Percentiles rank a stretch among this genome's conserved stretches.
Evolutionary conservation across 2,888 invertebrate species (phyloP).

Genomic region (Allophyes oxyacanthae): DNA sequence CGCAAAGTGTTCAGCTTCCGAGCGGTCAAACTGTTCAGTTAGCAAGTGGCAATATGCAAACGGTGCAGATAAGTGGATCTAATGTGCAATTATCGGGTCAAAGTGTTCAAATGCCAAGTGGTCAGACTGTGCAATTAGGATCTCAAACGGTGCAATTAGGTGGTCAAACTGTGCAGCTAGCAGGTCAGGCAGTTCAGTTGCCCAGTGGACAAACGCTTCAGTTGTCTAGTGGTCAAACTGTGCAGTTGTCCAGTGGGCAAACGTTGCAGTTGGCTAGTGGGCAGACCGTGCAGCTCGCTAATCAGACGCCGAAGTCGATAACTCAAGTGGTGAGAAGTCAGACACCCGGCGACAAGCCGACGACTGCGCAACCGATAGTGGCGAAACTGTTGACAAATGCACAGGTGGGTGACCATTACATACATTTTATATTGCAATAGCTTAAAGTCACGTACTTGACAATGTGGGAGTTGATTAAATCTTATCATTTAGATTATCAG

Average conservation of each 20-base stretch:
- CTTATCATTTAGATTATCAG: slow-evolving; percentile 8
- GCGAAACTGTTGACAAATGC: slow-evolving; percentile 93
- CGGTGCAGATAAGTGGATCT: slow-evolving; percentile 59
- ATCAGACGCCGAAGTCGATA: slow-evolving; percentile 72
- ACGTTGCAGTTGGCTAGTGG: slow-evolving; percentile 78
- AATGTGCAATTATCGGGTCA: slow-evolving; percentile 67
- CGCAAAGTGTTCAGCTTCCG: slow-evolving; percentile 74
- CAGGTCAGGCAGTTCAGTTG: slow-evolving; percentile 81
- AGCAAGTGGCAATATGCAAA: slow-evolving; percentile 71
- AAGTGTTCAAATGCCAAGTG: slow-evolving; percentile 66
- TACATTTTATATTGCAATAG: neutral
- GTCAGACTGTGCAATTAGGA: slow-evolving; percentile 64
- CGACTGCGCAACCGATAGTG: slow-evolving; percentile 88
- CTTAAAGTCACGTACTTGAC: slow-evolving; percentile 1
- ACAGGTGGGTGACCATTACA: slow-evolving; percentile 80
- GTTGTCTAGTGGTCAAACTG: slow-evolving; percentile 75
- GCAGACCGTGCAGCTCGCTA: slow-evolving; percentile 79
- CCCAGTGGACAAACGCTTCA: slow-evolving; percentile 85
- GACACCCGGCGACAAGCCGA: slow-evolving; percentile 73
- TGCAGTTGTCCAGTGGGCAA: slow-evolving; percentile 77
- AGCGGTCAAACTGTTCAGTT: slow-evolving; percentile 79
- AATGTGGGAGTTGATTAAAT: neutral
- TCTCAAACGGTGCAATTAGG: slow-evolving; percentile 61
- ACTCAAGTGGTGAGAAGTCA: slow-evolving; percentile 80
- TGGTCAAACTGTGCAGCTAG: slow-evolving; percentile 69